phyloP scores from a whole-genome alignment of 2,888 invertebrate species.

The Drepana falcataria region DNA sequence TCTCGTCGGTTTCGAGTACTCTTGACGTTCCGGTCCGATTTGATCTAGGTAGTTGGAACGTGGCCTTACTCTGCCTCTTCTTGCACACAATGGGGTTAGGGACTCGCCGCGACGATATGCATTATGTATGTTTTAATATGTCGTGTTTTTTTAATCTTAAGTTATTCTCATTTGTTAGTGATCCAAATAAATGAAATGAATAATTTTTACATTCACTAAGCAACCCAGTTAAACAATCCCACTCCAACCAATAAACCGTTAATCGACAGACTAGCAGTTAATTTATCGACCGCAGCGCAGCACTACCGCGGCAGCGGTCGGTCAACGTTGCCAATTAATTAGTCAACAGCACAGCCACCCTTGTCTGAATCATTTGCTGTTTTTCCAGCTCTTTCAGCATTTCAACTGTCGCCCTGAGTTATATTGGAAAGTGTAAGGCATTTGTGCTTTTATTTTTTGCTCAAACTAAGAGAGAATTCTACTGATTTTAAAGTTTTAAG shows the following conservation, averaged over 20 bases:
- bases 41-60: too few species aligned
- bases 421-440: not conserved
- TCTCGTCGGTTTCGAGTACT: too few species aligned
- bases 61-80: too few species aligned
- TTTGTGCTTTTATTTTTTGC: not conserved
- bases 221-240: not conserved
- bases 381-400: constrained; percentile 11
- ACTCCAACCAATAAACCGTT: not conserved
- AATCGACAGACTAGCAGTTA: constrained; percentile 6
- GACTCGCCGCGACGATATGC: too few species aligned
- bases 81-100: too few species aligned
- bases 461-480: too few species aligned
- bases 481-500: too few species aligned
- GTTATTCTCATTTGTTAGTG: too few species aligned
- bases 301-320: constrained; percentile 29
- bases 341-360: constrained; percentile 31
- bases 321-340: constrained; percentile 45
- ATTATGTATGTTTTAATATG: too few species aligned
- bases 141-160: too few species aligned
- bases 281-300: constrained; percentile 14
- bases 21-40: too few species aligned
- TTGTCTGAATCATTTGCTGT: constrained; percentile 25
- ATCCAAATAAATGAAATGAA: too few species aligned
- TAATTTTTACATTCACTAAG: not conserved
- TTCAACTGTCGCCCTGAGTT: not conserved